These are phyloP conservation scores for Hydropsyche betteni DNA, from an alignment of 2,888 invertebrate genomes.

Conservation along the genomic window DNA sequence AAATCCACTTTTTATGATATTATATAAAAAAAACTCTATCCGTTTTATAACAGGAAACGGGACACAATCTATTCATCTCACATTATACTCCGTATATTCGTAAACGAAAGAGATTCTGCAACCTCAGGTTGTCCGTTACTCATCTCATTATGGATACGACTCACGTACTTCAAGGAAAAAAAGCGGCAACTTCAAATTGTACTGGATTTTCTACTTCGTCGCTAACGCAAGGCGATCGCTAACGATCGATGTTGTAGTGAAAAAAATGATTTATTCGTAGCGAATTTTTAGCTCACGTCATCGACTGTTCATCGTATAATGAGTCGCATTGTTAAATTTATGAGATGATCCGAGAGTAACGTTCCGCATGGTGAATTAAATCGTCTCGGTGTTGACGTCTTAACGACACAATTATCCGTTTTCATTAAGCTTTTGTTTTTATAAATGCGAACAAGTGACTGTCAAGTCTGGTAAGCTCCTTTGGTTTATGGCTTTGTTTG, in stretches of 20 bases:
- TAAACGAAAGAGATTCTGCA: slow-evolving; percentile 21
- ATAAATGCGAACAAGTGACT: slow-evolving; percentile 42
- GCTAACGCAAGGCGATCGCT: slow-evolving; percentile 5
- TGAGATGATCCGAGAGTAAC: slow-evolving; percentile 6
- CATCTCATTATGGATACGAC: slow-evolving; percentile 32
- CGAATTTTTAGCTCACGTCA: slow-evolving; percentile 15
- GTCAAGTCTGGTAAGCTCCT: slow-evolving; percentile 40
- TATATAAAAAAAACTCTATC: too few relatives aligned
- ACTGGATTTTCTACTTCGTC: slow-evolving; percentile 22
- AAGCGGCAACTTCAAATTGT: slow-evolving; percentile 17
- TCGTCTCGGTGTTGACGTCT: slow-evolving; percentile 11
- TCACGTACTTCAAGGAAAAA: slow-evolving; percentile 24
- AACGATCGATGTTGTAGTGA: slow-evolving; percentile 5
- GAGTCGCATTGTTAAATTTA: slow-evolving; percentile 10
- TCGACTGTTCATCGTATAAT: background rate
- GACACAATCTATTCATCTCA: slow-evolving; percentile 35
- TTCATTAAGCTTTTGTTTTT: slow-evolving; percentile 38
- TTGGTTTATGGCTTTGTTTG: slow-evolving; percentile 46
- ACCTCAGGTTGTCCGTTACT: slow-evolving; percentile 31
- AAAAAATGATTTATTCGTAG: slow-evolving; percentile 24
- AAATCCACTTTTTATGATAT: too few relatives aligned
- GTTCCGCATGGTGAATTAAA: background rate
- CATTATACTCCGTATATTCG: slow-evolving; percentile 29
- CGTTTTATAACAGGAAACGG: background rate
- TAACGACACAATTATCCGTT: slow-evolving; percentile 33